Evolutionary conservation across 1,140 invertebrate species (phyloP).

Genomic region (Achatina immaculata): DNA sequence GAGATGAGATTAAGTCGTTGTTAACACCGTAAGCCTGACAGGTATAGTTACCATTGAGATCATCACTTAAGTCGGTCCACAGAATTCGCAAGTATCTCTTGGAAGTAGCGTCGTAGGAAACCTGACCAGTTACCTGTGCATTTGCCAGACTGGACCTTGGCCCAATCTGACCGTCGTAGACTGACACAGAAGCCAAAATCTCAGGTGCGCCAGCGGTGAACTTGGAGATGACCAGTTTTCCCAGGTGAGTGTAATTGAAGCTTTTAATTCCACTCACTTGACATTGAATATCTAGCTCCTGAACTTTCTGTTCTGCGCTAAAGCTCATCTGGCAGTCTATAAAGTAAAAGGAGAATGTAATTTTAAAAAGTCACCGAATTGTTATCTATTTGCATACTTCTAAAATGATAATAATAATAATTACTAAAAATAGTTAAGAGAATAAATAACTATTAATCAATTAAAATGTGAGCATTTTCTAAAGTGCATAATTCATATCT

Average conservation of each 20-base stretch:
- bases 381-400: too few species aligned
- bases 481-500: too few species aligned
- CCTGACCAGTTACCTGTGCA: not conserved
- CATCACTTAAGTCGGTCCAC: not conserved
- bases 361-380: too few species aligned
- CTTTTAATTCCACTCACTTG: not conserved
- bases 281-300: not conserved
- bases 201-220: not conserved
- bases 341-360: not conserved
- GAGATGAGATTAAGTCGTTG: not conserved
- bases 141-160: not conserved
- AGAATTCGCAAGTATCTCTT: not conserved
- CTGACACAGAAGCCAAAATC: not conserved
- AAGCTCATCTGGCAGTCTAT: not conserved
- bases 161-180: not conserved
- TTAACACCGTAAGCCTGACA: not conserved
- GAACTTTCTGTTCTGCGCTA: not conserved
- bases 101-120: not conserved
- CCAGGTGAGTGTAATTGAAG: not conserved
- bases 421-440: too few species aligned
- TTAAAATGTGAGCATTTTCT: too few species aligned
- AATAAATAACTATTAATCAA: too few species aligned
- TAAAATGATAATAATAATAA: too few species aligned
- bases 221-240: not conserved
- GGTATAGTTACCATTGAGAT: not conserved